Base-by-base conservation (phyloP, 2,113 vertebrate genomes). In the Hystrix cristata region DNA sequence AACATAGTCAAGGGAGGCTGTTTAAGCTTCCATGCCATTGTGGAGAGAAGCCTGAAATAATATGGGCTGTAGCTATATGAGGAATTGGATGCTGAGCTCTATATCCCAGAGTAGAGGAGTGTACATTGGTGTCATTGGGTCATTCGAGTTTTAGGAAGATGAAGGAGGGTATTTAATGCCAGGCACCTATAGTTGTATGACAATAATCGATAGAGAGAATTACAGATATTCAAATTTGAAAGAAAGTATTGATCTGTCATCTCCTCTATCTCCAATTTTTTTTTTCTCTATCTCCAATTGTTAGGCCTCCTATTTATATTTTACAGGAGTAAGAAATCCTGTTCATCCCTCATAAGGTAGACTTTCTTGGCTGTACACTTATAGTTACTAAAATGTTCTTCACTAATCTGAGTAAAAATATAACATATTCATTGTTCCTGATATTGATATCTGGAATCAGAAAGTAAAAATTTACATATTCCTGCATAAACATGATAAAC, bases 401-500 rank as follows among this genome's bases (percentile, higher is more conserved):
- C 3, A 90, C 64, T 86, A 46, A 34, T n/a, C 8, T 74, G 51
- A 92, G 15, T 90, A 55, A 87, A 96, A 95, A 74, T 74, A 23
- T n/a, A 81, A 51, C 16, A 57, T 1, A 71, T 46, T 4, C 13
- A 23, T 79, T 90, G 19, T 79, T 83, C 19, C 48, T 81, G 38
- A 6, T 87, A 90, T 13, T 81, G 43, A 23, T 87, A 51, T 71
- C 79, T n/a, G 29, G 5, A 88, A 94, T 48, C 21, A 87, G 14
- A 89, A 90, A 84, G 25, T 27, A 74, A 83, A 94, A 83, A 83
- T 38, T 90, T 87, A 34, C 6, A 21, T 57, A 84, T 76, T 48
- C 18, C 9, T 34, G 67, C 69, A 51, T 87, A 84, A 85, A 59
- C 9, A 53, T n/a, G n/a, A 43, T 64, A 59, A 18, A 2, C 92